Evolutionary conservation across 2,888 invertebrate species (phyloP).

Genomic region (Eubasilissa splendida): DNA sequence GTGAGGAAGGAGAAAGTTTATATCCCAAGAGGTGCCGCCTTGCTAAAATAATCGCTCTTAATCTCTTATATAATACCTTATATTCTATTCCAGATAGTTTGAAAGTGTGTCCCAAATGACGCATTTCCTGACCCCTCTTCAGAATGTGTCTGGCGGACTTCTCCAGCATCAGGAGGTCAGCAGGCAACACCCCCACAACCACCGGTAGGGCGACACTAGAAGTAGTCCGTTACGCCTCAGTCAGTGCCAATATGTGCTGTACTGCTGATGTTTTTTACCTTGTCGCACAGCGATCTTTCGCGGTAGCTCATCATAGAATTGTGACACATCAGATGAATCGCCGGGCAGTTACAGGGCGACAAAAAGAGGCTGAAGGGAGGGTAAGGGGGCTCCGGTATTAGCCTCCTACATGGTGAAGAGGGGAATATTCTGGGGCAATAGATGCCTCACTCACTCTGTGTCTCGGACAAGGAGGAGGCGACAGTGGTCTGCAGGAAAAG

Average conservation of each 20-base stretch:
- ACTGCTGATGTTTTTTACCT: slow-evolving; percentile 5
- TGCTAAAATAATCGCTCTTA: too few species aligned
- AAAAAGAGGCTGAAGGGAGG: slow-evolving; percentile 29
- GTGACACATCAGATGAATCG: slow-evolving; percentile 29
- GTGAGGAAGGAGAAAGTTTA: too few species aligned
- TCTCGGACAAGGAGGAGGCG: slow-evolving; percentile 13
- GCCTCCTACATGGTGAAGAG: background rate
- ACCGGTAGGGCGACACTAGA: too few species aligned
- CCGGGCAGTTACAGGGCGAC: slow-evolving; percentile 40
- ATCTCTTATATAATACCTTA: too few species aligned
- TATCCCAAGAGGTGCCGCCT: too few species aligned
- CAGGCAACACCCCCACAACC: too few species aligned
- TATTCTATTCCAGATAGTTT: too few species aligned
- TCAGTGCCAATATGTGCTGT: background rate
- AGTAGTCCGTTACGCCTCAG: too few species aligned
- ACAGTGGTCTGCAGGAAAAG: background rate
- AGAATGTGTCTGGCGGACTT: too few species aligned
- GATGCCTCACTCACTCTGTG: slow-evolving; percentile 14
- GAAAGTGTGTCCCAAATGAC: too few species aligned
- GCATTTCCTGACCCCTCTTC: too few species aligned
- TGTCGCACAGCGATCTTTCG: slow-evolving; percentile 17
- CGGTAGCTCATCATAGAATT: slow-evolving; percentile 21
- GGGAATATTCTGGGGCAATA: background rate
- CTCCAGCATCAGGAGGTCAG: too few species aligned
- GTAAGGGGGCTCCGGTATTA: slow-evolving; percentile 34